Evolutionary conservation across 2,888 invertebrate genomes (phyloP).

Genomic region (Stenodera caucasica): DNA sequence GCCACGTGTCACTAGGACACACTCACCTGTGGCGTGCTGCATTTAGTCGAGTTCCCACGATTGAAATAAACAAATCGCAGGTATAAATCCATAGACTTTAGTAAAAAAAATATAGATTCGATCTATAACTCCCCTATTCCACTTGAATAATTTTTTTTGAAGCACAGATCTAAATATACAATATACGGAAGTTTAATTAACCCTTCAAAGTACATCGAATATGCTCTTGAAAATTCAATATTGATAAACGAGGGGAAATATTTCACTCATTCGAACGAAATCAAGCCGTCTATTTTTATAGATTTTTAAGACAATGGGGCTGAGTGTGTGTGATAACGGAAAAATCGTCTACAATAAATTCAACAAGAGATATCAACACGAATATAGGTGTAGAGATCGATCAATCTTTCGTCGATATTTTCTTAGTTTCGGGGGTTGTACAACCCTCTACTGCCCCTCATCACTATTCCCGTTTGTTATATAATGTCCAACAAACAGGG

Average conservation of each 20-base stretch:
- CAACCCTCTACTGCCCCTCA: slow-evolving; percentile 4
- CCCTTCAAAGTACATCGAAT: slow-evolving; percentile 21
- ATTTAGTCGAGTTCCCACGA: slow-evolving; percentile 23
- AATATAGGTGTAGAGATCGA: slow-evolving; percentile 40
- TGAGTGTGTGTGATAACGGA: background rate
- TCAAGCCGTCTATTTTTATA: background rate
- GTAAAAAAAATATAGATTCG: too few species aligned
- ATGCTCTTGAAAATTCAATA: slow-evolving; percentile 53
- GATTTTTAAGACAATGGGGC: too few species aligned
- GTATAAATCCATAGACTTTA: background rate
- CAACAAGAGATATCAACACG: too few species aligned
- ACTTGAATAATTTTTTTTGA: slow-evolving; percentile 4
- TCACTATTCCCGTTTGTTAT: slow-evolving; percentile 27
- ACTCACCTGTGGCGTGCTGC: slow-evolving; percentile 27
- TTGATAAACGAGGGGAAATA: slow-evolving; percentile 43
- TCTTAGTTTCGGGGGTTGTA: slow-evolving; percentile 14
- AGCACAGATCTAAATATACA: background rate
- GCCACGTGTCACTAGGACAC: slow-evolving; percentile 25
- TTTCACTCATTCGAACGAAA: background rate
- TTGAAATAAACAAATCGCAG: slow-evolving; percentile 8
- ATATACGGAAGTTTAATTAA: slow-evolving; percentile 24
- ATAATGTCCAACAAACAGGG: slow-evolving; percentile 39
- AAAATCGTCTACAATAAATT: background rate
- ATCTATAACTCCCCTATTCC: slow-evolving; percentile 7
- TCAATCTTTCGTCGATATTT: slow-evolving; percentile 36